Base-by-base conservation (phyloP, 92 coral and sea anemone genomes). In the Umimayanthus kanabou region DNA sequence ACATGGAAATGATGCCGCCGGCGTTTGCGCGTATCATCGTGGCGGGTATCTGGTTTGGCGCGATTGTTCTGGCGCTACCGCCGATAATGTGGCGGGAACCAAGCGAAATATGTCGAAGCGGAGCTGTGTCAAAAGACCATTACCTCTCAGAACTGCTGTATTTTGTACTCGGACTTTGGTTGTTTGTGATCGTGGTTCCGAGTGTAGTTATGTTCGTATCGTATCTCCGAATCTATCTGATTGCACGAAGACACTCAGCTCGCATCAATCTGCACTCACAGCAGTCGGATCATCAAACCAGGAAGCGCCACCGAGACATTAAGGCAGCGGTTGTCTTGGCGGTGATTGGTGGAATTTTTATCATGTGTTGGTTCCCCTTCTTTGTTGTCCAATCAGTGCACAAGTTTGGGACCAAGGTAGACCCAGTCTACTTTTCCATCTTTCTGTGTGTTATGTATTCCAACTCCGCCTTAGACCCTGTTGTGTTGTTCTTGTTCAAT, bases 321-420 rank as follows among this genome's bases (percentile, higher is more conserved):
- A 95, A 92, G 89, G 98, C 98, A 55, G 98, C 98, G 6, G 82
- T 79, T 11, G 98, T 96, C 20, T 66, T 96, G 37, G 98, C 96
- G 2, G 91, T 96, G 82, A 96, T 96, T 22, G 98, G 98, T 3
- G 98, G 98, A 9, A 95, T 96, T 40, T 96, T 96, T 72, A 94
- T 96, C 7, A 72, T 96, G 6, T 96, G 98, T 80, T 96, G 98
- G 98, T 70, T 96, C 61, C 98, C 98, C n/a, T 96, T 96, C 89
- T 96, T 96, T 73, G 96, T 95, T 15, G 98, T 95, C 23, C 98
- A 93, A 37, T 90, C 98, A 13, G 90, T 96, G 64, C 98, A 94
- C 90, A 96, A 96, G 91, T 96, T 96, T 81, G 93, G 96, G 14
- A 87, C 92, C 4, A 87, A 80, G 23, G 89, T 95, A 39, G 91